These are phyloP conservation scores for Andrena trimmerana DNA, from an alignment of 2,888 invertebrate genomes.

Conservation along the genomic window DNA sequence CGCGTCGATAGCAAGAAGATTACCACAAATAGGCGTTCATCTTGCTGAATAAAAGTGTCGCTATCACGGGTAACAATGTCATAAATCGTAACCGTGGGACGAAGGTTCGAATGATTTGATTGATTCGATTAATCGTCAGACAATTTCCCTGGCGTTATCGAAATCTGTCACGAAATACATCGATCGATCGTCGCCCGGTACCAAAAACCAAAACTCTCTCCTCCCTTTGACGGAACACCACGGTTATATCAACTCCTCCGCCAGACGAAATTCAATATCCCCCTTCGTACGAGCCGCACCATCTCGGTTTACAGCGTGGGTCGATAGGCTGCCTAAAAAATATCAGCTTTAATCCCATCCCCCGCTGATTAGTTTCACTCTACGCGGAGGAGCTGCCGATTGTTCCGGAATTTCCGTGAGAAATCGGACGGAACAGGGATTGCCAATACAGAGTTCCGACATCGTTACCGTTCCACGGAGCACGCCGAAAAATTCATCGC, in stretches of 20 bases:
- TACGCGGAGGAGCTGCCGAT: background rate
- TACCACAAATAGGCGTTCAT: background rate
- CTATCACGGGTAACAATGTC: too few relatives aligned
- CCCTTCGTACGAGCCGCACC: conserved; percentile 6
- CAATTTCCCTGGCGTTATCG: too few relatives aligned
- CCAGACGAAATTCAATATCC: conserved; percentile 48
- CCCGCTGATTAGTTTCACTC: conserved; percentile 26
- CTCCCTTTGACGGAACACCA: background rate
- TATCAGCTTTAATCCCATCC: conserved; percentile 27
- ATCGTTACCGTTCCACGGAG: background rate
- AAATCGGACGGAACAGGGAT: background rate
- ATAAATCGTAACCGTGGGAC: too few relatives aligned
- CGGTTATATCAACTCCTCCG: background rate
- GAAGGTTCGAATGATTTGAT: too few relatives aligned
- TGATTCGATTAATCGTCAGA: too few relatives aligned
- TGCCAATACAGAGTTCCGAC: background rate
- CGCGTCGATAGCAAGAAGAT: background rate
- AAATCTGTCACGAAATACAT: too few relatives aligned
- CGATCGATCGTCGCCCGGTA: background rate
- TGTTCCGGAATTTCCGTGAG: background rate
- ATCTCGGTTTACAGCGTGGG: conserved; percentile 45
- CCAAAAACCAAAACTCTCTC: background rate
- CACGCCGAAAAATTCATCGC: background rate
- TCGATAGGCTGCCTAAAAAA: conserved; percentile 43
- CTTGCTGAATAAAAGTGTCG: too few relatives aligned